Evolutionary conservation across 2,888 invertebrate species (phyloP).

Genomic region (Diarsia brunnea): DNA sequence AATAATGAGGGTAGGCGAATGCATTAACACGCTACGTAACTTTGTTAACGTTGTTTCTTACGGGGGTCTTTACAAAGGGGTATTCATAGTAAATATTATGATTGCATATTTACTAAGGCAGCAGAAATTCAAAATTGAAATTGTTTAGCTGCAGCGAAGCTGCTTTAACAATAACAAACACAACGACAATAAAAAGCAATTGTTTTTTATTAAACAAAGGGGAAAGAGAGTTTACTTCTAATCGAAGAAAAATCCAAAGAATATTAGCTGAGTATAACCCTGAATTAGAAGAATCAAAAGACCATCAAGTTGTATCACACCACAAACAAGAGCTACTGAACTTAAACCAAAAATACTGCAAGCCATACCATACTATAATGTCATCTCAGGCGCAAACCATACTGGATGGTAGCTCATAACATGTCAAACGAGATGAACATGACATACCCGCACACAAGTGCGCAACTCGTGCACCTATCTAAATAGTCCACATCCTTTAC

Average conservation of each 20-base stretch:
- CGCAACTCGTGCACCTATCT: slow-evolving; percentile 65
- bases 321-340: not conserved
- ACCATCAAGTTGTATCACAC: not conserved
- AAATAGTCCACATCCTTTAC: slow-evolving; percentile 70
- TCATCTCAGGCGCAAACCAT: slow-evolving; percentile 36
- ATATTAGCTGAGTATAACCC: not conserved
- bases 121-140: not conserved
- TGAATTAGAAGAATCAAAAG: not conserved
- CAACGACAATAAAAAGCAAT: not conserved
- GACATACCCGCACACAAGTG: slow-evolving; percentile 35
- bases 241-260: not conserved
- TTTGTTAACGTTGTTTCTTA: slow-evolving; percentile 17
- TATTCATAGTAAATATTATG: slow-evolving; percentile 15
- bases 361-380: not conserved
- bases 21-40: slow-evolving; percentile 43
- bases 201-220: not conserved
- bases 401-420: not conserved
- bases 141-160: not conserved
- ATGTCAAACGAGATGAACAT: slow-evolving; percentile 27
- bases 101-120: slow-evolving; percentile 4
- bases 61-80: slow-evolving; percentile 1
- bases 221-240: too few relatives aligned
- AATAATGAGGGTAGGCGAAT: slow-evolving; percentile 33
- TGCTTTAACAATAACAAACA: not conserved
- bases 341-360: not conserved